Base-by-base conservation (phyloP, 2,888 invertebrate species). In the Eucera pruinosa region DNA sequence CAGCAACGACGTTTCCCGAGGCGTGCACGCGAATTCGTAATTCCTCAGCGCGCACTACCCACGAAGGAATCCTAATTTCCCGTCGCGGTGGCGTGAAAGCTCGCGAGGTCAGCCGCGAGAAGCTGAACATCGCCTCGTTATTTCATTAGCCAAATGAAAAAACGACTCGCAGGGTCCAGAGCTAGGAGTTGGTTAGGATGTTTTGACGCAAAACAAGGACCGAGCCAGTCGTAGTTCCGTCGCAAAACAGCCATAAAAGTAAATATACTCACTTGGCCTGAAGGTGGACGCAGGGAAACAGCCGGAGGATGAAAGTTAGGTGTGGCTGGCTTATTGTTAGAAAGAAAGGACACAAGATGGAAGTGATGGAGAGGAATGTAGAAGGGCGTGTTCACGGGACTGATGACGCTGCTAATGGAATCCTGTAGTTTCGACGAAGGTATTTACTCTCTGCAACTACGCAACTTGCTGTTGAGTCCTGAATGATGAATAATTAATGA, bases 111-210 rank as follows among this genome's bases (percentile, higher is more conserved):
- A 30, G 33, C 18, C 47, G 43, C 52, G 69, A 69, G 25, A 20
- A 43, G 47, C 41, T 41, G 41, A 67, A 47, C 70, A 54, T 36
- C 64, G 54, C 13, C 70, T 52, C 72, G 58, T 74, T 64, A 74
- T 57, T 62, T 68, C 55, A 69, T 74, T 69, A 57, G 23, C n/a
- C 41, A 55, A 62, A 74, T 57, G 57, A 74, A 75, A 70, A 69
- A 50, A 18, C 18, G 41, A 62, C 39, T 36, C 13, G 30, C 15
- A 13, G 18, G 43, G 11, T 13, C 39, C 9, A n/a, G n/a, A n/a
- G n/a, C n/a, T n/a, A n/a, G 18, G 23, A n/a, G 1, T 11, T 2
- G 23, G 1, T 11, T 2, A 23, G n/a, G 25, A 45, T 58, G 55
- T 74, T 36, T 69, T 33, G 39, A 13, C 36, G 18, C 7, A 25